These are phyloP conservation scores for Lissocephala sabroskyi DNA, from an alignment of 2,888 invertebrate genomes.

Conservation along the genomic window DNA sequence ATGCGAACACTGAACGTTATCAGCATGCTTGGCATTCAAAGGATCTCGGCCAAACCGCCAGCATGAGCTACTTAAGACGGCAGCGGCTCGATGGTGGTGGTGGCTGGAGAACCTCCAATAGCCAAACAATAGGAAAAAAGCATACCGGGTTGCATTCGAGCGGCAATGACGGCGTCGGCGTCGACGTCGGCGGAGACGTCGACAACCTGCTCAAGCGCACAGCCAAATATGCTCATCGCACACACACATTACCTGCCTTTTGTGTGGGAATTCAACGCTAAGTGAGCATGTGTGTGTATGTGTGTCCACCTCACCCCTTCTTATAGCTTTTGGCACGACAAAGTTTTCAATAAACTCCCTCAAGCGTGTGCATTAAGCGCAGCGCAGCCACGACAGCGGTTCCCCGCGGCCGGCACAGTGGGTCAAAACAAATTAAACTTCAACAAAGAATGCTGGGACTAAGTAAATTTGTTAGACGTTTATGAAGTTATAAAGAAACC, in stretches of 20 bases:
- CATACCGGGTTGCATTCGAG: not conserved
- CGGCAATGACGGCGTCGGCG: slow-evolving; percentile 10
- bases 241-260: slow-evolving; percentile 54
- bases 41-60: slow-evolving; percentile 45
- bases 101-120: too few relatives aligned
- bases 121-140: too few relatives aligned
- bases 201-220: slow-evolving; percentile 44
- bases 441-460: too few relatives aligned
- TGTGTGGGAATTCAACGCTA: slow-evolving; percentile 19
- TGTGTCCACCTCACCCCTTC: not conserved
- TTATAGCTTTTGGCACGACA: slow-evolving; percentile 52
- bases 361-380: slow-evolving; percentile 67
- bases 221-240: slow-evolving; percentile 50
- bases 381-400: slow-evolving; percentile 39
- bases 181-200: slow-evolving; percentile 4
- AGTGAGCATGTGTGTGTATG: not conserved
- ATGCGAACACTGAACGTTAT: slow-evolving; percentile 34
- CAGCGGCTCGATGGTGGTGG: not conserved
- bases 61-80: slow-evolving; percentile 48
- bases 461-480: too few relatives aligned
- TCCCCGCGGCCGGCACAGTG: not conserved
- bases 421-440: not conserved
- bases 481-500: too few relatives aligned
- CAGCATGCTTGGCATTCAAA: slow-evolving; percentile 56
- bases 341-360: slow-evolving; percentile 68